phyloP scores from a whole-genome alignment of 64 coral and sea anemone genomes.

The Platygyra sinensis region DNA sequence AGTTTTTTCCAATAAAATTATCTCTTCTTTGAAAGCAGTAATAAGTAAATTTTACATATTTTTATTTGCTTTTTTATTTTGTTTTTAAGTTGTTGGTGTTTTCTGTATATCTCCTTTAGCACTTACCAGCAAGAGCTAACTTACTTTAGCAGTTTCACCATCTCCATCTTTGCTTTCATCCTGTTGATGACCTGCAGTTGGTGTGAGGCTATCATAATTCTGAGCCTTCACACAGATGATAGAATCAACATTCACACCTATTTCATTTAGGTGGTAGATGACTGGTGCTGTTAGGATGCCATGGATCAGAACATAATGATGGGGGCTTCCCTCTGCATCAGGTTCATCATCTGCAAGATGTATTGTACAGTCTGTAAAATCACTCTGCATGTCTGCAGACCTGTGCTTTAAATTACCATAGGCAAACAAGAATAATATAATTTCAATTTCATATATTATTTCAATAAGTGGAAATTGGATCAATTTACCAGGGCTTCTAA shows the following conservation, averaged over 20 bases:
- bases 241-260: constrained; percentile 82
- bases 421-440: no score
- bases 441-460: no score
- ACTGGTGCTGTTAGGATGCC: constrained; percentile 75
- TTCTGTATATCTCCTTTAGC: no score
- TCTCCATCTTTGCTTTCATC: constrained; percentile 16
- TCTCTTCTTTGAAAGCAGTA: no score
- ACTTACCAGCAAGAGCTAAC: background rate
- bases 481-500: no score
- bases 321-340: constrained; percentile 90
- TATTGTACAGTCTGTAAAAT: background rate
- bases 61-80: no score
- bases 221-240: constrained; percentile 76
- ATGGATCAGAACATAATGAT: constrained; percentile 93
- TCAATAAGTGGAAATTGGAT: no score
- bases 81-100: no score
- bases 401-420: no score
- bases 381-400: no score
- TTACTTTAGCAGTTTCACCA: constrained; percentile 23
- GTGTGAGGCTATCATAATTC: constrained; percentile 47
- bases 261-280: constrained; percentile 69
- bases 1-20: no score
- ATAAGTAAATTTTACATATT: no score
- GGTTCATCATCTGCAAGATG: constrained; percentile 91
- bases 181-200: constrained; percentile 7